These are phyloP conservation scores for Dolichoris vasculosae DNA, from an alignment of 1,140 invertebrate species.

Conservation along the genomic window DNA sequence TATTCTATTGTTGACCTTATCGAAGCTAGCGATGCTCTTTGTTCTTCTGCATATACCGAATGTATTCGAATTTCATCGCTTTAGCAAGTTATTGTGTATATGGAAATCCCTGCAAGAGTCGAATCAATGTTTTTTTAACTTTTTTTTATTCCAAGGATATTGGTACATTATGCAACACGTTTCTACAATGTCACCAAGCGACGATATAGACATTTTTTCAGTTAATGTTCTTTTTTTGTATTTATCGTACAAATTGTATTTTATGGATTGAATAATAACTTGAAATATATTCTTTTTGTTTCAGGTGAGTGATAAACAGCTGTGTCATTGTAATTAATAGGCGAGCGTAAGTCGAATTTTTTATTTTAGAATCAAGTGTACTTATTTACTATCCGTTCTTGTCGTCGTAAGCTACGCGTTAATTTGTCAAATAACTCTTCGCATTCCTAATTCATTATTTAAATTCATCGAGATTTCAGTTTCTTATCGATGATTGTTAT, in stretches of 20 bases:
- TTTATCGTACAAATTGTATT: background rate
- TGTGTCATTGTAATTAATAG: background rate
- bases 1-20: conserved; percentile 10
- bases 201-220: background rate
- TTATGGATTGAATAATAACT: no score
- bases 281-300: background rate
- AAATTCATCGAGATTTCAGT: no score
- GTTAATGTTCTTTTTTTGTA: background rate
- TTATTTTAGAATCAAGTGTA: no score
- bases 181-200: background rate
- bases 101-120: background rate
- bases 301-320: background rate
- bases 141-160: background rate
- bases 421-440: no score
- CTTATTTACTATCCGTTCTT: no score
- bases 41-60: background rate
- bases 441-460: no score
- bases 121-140: background rate
- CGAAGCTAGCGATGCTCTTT: background rate
- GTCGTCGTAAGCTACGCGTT: no score
- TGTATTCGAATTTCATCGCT: background rate
- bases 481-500: no score
- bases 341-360: background rate
- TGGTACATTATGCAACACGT: background rate
- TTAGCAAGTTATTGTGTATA: background rate